phyloP scores from a whole-genome alignment of 2,113 vertebrate species.

The Rutilus rutilus region DNA sequence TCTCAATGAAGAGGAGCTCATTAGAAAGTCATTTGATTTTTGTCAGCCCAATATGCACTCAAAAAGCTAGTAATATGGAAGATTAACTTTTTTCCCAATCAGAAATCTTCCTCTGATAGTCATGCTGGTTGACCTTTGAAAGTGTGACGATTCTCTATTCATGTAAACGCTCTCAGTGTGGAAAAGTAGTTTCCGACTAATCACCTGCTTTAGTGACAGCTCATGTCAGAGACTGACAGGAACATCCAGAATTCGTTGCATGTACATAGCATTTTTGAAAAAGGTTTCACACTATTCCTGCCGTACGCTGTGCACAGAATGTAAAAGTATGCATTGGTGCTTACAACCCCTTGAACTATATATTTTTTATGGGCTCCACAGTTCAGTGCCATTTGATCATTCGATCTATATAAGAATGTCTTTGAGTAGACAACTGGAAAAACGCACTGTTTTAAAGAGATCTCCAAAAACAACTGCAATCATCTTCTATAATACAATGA shows the following conservation, averaged over 20 bases:
- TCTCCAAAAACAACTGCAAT: background rate
- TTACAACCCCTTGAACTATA: background rate
- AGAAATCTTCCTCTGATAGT: background rate
- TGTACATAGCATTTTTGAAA: background rate
- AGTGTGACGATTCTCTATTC: constrained; percentile 7
- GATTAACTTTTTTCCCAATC: background rate
- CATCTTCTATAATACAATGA: background rate
- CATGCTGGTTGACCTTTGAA: constrained; percentile 1
- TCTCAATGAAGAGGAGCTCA: background rate
- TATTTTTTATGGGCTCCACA: background rate
- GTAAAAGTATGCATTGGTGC: no score
- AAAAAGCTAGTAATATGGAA: constrained; percentile 24
- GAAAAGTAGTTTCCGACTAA: constrained; percentile 29
- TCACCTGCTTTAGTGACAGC: constrained; percentile 38
- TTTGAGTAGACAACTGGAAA: background rate
- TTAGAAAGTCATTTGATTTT: background rate
- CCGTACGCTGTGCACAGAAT: background rate
- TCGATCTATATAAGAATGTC: background rate
- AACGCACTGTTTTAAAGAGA: background rate
- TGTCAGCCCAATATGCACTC: constrained; percentile 1
- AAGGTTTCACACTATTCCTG: background rate
- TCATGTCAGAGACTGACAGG: constrained; percentile 36
- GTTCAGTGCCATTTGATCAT: background rate
- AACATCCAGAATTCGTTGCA: background rate
- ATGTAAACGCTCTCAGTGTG: constrained; percentile 7